Evolutionary conservation across 2,797 vertebrate genomes (phyloP).

Genomic region (Malacoctenus gilli): DNA sequence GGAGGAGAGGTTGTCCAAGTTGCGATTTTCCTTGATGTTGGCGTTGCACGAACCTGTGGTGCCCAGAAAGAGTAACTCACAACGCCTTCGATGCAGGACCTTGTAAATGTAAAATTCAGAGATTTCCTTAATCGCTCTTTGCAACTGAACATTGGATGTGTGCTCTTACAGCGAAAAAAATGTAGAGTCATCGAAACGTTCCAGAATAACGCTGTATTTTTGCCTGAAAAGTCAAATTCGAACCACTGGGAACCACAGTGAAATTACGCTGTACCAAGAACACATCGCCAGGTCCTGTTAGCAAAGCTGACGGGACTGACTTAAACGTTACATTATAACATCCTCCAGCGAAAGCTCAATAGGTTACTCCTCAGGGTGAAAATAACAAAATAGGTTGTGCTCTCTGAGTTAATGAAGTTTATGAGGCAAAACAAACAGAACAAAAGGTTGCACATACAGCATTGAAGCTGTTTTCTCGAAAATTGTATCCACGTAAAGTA

Average conservation of each 20-base stretch:
- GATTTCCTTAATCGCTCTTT: conserved; percentile 99
- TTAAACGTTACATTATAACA: conserved; percentile 99
- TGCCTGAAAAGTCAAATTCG: too few relatives aligned
- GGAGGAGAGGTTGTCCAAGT: conserved; percentile 92
- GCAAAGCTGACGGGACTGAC: conserved; percentile 96
- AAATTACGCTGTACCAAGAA: conserved; percentile 67
- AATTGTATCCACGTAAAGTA: too few relatives aligned
- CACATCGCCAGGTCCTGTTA: conserved; percentile 94
- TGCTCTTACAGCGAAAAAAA: conserved; percentile 78
- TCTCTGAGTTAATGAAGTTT: too few relatives aligned
- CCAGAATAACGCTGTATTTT: conserved; percentile 10
- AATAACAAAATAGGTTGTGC: too few relatives aligned
- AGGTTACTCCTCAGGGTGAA: conserved; percentile 99
- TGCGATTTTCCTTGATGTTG: conserved; percentile 97
- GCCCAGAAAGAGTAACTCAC: conserved; percentile 99
- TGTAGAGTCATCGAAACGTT: conserved; percentile 36
- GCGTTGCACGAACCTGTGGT: conserved; percentile 98
- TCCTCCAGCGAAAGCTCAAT: conserved; percentile 99
- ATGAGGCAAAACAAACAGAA: too few relatives aligned
- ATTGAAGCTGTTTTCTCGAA: too few relatives aligned
- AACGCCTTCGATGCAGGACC: conserved; percentile 99
- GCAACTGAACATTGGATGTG: conserved; percentile 97
- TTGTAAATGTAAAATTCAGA: conserved; percentile 99
- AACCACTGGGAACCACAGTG: too few relatives aligned
- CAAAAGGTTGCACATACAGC: too few relatives aligned